Conservation (phyloP, 2,113 vertebrate genomes). For the Dasyornis broadbenti region DNA sequence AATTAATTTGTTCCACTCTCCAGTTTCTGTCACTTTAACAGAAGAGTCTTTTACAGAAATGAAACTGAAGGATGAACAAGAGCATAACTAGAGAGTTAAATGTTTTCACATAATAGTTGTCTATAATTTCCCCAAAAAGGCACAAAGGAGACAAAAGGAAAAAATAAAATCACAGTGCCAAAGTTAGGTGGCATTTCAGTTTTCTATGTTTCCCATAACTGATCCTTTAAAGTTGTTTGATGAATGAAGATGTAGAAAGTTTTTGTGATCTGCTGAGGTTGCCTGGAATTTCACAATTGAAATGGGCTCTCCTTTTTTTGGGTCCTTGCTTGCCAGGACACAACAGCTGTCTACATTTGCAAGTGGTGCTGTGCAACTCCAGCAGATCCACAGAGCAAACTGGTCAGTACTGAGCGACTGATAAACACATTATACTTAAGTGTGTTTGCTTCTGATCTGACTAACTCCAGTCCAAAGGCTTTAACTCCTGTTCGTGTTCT, state of each 20-base stretch:
- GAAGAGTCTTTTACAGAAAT: not conserved
- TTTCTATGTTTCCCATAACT: not conserved
- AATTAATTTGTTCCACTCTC: not conserved
- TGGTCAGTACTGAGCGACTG: not conserved
- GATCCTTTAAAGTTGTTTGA: not conserved
- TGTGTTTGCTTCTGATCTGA: not conserved
- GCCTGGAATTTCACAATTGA: not conserved
- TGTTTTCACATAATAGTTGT: not conserved
- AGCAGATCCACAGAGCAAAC: not conserved
- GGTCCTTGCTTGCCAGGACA: not conserved
- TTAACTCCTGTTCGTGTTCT: not conserved
- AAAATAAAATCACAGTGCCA: not conserved
- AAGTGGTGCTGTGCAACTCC: not conserved
- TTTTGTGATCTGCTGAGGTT: not conserved
- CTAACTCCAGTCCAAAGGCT: not conserved
- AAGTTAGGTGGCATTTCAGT: not conserved
- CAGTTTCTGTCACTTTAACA: not conserved
- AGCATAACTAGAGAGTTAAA: not conserved
- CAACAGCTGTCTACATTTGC: not conserved
- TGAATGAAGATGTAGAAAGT: not conserved
- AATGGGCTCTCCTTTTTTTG: not conserved
- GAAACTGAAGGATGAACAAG: not conserved
- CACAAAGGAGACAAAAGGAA: not conserved
- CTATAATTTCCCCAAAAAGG: not conserved
- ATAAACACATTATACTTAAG: not conserved